phyloP scores from a whole-genome alignment of 2,113 vertebrate species.

The Cryptotis parvus region DNA sequence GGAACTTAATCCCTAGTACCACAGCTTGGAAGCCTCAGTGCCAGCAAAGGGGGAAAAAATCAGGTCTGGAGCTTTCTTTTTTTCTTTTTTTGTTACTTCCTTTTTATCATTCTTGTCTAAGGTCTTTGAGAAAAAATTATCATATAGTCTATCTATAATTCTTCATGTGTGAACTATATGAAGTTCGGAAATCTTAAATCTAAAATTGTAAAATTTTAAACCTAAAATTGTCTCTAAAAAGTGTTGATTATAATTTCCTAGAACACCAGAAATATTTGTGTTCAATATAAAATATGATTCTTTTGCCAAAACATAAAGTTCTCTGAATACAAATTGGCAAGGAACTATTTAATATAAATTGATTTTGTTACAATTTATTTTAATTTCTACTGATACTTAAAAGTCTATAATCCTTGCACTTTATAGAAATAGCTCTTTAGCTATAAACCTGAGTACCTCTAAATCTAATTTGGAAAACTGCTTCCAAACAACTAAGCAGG shows the following conservation, averaged over 20 bases:
- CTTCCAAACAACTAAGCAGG: neutral
- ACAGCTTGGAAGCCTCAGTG: too few relatives aligned
- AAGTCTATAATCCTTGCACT: neutral
- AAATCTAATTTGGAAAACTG: neutral
- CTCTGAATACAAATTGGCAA: constrained; percentile 4
- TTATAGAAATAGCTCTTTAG: neutral
- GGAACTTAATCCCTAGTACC: too few relatives aligned
- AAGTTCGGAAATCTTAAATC: too few relatives aligned
- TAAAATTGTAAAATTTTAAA: too few relatives aligned
- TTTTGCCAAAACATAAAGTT: neutral
- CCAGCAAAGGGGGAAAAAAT: too few relatives aligned
- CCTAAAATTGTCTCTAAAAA: constrained; percentile 29
- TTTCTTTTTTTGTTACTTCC: too few relatives aligned
- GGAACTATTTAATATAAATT: constrained; percentile 9
- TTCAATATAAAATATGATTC: neutral
- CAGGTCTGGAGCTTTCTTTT: too few relatives aligned
- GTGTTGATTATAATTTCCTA: neutral
- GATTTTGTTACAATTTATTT: constrained; percentile 4
- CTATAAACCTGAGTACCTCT: neutral
- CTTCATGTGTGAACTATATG: neutral
- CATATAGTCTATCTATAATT: neutral
- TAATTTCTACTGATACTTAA: neutral
- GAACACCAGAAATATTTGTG: neutral
- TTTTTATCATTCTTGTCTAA: neutral
- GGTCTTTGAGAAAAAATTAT: neutral